Evolutionary conservation across 35 echinoderm and acorn worm genomes (phyloP).

Genomic region (Diadema setosum): DNA sequence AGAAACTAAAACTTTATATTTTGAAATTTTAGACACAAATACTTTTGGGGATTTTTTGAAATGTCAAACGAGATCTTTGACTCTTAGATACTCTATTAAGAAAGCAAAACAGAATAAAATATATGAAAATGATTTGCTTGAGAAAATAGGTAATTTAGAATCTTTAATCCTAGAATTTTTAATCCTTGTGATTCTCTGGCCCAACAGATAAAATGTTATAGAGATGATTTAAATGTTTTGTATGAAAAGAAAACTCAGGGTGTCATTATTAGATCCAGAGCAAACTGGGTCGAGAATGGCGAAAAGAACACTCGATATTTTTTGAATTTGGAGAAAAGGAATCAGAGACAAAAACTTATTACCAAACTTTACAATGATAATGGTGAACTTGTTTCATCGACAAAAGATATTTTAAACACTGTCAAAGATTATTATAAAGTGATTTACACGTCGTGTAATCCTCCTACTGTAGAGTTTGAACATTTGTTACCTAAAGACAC

Average conservation of each 20-base stretch:
- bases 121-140: neutral
- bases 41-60: neutral
- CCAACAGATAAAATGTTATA: neutral
- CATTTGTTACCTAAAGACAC: neutral
- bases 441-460: neutral
- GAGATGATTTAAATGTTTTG: neutral
- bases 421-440: neutral
- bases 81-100: neutral
- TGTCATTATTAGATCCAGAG: neutral
- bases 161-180: too few relatives aligned
- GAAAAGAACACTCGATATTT: neutral
- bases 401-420: neutral
- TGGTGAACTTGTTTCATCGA: neutral
- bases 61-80: neutral
- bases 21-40: neutral
- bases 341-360: neutral
- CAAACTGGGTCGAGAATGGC: neutral
- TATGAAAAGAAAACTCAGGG: neutral
- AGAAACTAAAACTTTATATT: neutral
- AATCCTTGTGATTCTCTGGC: neutral
- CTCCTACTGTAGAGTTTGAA: neutral
- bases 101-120: neutral
- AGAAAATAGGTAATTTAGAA: neutral
- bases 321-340: neutral
- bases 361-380: neutral